These are phyloP conservation scores for Neodiprion lecontei DNA, from an alignment of 1,140 invertebrate genomes.

Conservation along the genomic window DNA sequence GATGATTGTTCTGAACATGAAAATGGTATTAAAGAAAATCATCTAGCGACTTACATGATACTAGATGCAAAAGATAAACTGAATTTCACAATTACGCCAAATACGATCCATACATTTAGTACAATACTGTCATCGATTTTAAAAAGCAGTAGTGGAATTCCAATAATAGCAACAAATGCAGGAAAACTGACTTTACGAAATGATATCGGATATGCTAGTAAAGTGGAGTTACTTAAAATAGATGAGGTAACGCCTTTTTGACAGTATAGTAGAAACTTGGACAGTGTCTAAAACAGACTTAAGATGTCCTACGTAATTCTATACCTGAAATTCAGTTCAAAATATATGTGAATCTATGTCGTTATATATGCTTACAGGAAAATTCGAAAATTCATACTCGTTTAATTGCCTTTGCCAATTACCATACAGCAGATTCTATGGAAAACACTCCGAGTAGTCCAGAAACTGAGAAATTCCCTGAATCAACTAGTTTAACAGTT, in stretches of 20 bases:
- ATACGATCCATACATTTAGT: slow-evolving; percentile 58
- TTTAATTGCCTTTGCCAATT: slow-evolving; percentile 42
- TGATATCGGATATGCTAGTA: slow-evolving; percentile 50
- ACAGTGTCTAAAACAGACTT: neutral
- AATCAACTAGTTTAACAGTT: neutral
- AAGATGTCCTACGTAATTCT: neutral
- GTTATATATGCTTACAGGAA: slow-evolving; percentile 31
- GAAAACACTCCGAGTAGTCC: slow-evolving; percentile 46
- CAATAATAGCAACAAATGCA: slow-evolving; percentile 43
- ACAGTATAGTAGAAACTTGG: neutral
- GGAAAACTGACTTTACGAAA: slow-evolving; percentile 49
- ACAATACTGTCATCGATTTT: slow-evolving; percentile 66
- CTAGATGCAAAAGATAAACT: slow-evolving; percentile 73
- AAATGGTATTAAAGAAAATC: slow-evolving; percentile 50
- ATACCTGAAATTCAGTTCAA: neutral
- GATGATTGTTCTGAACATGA: slow-evolving; percentile 59
- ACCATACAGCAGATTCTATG: slow-evolving; percentile 41
- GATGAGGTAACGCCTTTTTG: slow-evolving; percentile 37
- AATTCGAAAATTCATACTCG: slow-evolving; percentile 34
- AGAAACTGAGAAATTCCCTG: slow-evolving; percentile 36
- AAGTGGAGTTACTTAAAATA: slow-evolving; percentile 46
- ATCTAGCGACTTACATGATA: slow-evolving; percentile 71
- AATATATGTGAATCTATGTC: neutral
- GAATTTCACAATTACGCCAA: slow-evolving; percentile 74
- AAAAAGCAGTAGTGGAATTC: slow-evolving; percentile 49